Base-by-base conservation (phyloP, 2,113 vertebrate genomes). In the Nycticebus coucang region DNA sequence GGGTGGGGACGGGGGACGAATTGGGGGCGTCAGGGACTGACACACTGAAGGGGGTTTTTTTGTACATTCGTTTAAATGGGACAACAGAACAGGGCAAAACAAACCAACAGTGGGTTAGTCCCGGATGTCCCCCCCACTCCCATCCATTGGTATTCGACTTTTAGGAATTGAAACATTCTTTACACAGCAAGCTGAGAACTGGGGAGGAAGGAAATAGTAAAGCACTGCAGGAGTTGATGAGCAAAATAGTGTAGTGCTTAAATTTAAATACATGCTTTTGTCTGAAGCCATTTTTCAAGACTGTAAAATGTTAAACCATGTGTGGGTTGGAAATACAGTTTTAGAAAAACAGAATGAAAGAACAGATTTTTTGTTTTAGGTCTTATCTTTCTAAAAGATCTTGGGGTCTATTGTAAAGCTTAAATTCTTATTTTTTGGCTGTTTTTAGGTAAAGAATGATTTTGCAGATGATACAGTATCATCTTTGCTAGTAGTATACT, bases 361-460 rank as follows among this genome's bases (percentile, higher is more conserved):
- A 92, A 79, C n/a, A 5, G 41, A 41, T 87, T 94, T 33, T 94
- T 94, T 93, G 45, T 81, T 87, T 91, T 87, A 85, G 35, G 3
- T 95, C 41, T 93, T 62, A 55, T 19, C 55, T 84, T 95, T 79
- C 24, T 28, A 60, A 87, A 97, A 87, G 45, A 87, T 26, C 33
- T 82, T 85, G 41, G 53, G 19, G 91, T 85, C 26, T 95, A 3
- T 87, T 69, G 33, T 55, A 62, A 19, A 75, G 28, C n/a, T 95
- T 50, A 71, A 77, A 79, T 33, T 89, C 24, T 93, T 66, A 15
- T 78, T 53, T 30, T 82, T 50, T 37, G 55, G 62, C 30, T 93
- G 35, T 69, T 93, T 95, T 88, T 75, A 83, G 74, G 55, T 72
- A 78, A 95, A 81, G 35, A 95, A 28, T 66, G 80, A 33, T 88